Base-by-base conservation (phyloP, 2,113 vertebrate genomes). In the Corythornis madagascariensis region DNA sequence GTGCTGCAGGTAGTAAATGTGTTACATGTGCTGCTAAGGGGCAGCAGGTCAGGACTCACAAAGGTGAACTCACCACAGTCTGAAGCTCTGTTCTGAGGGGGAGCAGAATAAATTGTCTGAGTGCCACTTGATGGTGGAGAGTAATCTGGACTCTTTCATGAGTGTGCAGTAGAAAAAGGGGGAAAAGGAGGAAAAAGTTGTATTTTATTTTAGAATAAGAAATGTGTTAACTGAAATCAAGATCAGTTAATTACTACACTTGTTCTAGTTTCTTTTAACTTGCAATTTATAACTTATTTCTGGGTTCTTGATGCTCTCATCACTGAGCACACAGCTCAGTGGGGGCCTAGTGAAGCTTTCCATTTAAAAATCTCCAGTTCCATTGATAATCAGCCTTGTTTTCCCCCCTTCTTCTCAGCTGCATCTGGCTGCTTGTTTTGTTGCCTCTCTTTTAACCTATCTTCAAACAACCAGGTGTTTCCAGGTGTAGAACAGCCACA, bases 1-100 rank as follows among this genome's bases (percentile, higher is more conserved):
- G 45, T 2, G 2, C 61, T 40, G 1, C 4, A 47, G 47, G 42
- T 35, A 3, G 65, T 15, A 3, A 43, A 7, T 0, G 1, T 38
- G 43, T 63, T 38, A 17, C 10, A 26, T 33, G 66, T 29, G 55
- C 60, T 40, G 52, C 24, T 24, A 0, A 83, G 50, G 67, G 55
- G 12, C 55, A 79, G 83, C 31, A n/a, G 25, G 6, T 55, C 17
- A 29, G 76, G 48, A 29, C 29, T 29, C 21, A 21, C 13, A 29
- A 10, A 24, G 16, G 9, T 4, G 8, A 53, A 42, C 6, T 11
- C 43, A 55, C 38, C 17, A 12, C 13, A 0, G 6, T 20, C 29
- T 29, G 40, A 52, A 47, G 52, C 45, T 70, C 13, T 24, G 4
- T 69, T 70, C 59, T 76, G 67, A 57, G 43, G 31, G 21, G 42